Percentiles rank a stretch among this genome's conserved stretches.
These are phyloP conservation scores for Aphidoletes aphidimyza DNA, from an alignment of 2,888 invertebrate genomes.

Conservation along the genomic window DNA sequence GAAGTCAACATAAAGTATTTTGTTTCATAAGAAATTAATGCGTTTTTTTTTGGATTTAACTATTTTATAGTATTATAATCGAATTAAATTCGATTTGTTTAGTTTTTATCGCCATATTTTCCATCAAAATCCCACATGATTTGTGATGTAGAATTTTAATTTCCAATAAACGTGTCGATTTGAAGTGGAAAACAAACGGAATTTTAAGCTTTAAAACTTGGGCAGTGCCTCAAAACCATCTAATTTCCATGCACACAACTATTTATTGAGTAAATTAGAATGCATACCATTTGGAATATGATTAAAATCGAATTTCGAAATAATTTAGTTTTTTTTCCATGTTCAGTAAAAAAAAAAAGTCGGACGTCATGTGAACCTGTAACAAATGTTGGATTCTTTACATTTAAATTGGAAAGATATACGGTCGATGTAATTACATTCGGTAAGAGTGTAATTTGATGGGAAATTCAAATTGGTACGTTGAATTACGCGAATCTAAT, in stretches of 20 bases:
- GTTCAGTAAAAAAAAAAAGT: not conserved
- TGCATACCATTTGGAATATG: not conserved
- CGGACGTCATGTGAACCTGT: constrained; percentile 39
- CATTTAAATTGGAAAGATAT: not conserved
- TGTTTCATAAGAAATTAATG: constrained; percentile 8
- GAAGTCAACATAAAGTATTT: constrained; percentile 1
- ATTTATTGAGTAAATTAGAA: not conserved
- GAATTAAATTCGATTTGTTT: not conserved
- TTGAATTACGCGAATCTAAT: constrained; percentile 23
- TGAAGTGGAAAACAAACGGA: not conserved
- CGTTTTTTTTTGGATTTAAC: not conserved
- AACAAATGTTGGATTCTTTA: not conserved
- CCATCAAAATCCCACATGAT: not conserved
- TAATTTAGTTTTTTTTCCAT: not conserved
- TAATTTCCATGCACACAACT: not conserved
- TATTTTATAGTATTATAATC: not conserved
- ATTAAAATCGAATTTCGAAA: constrained; percentile 12
- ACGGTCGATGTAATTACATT: not conserved
- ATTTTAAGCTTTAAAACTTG: not conserved
- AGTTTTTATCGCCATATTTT: not conserved
- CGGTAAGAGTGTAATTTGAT: not conserved
- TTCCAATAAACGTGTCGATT: not conserved
- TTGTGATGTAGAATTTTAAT: not conserved
- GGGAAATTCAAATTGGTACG: not conserved
- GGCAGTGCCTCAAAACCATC: no score